phyloP scores from a whole-genome alignment of 2,888 invertebrate genomes.

The Acrobasis suavella region DNA sequence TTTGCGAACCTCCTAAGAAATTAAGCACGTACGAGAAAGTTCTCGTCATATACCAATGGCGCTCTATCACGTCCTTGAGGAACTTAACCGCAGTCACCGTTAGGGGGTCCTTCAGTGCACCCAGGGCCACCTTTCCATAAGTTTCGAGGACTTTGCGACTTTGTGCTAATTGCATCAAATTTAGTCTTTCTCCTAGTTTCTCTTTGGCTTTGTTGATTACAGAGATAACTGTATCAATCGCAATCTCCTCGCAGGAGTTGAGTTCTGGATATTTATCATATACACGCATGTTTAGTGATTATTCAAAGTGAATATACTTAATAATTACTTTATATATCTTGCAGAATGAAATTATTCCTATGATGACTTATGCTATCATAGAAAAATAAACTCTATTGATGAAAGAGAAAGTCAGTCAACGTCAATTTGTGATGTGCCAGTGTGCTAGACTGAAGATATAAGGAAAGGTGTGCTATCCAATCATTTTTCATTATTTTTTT shows the following conservation, averaged over 20 bases:
- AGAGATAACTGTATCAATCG: conserved; percentile 58
- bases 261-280: conserved; percentile 41
- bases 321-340: no score
- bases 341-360: no score
- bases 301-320: no score
- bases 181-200: conserved; percentile 52
- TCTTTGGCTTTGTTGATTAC: conserved; percentile 63
- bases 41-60: conserved; percentile 55
- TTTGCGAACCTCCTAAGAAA: conserved; percentile 51
- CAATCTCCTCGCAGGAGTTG: conserved; percentile 55
- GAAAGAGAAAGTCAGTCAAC: no score
- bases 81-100: conserved; percentile 50
- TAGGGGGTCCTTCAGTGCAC: conserved; percentile 46
- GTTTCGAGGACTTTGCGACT: conserved; percentile 47
- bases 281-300: no score
- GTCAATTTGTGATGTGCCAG: no score
- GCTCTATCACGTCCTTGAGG: conserved; percentile 56
- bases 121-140: conserved; percentile 45
- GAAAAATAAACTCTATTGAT: no score
- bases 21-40: conserved; percentile 52
- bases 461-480: no score
- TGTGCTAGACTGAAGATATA: no score
- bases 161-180: conserved; percentile 51
- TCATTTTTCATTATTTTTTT: no score
- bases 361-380: no score